Percentiles rank a stretch among this genome's conserved stretches.
Evolutionary conservation across 2,888 invertebrate species (phyloP).

Genomic region (Mallateleia sp.): DNA sequence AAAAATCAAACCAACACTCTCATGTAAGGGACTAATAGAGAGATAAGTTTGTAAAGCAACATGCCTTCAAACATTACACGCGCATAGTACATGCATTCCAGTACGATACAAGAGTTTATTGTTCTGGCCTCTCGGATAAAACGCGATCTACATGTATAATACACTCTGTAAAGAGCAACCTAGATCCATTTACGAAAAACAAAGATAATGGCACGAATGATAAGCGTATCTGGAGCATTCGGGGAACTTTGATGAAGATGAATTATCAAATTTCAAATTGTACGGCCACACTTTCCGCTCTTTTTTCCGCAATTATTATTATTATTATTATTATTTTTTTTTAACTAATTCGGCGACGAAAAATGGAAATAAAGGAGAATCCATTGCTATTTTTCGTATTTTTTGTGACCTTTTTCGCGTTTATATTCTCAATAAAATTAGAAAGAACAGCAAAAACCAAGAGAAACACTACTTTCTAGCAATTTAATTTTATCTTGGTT

Average conservation of each 20-base stretch:
- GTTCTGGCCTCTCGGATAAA: slow-evolving; percentile 66
- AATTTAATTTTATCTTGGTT: too few species aligned
- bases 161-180: slow-evolving; percentile 39
- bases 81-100: slow-evolving; percentile 70
- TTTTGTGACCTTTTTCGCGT: too few species aligned
- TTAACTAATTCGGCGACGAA: too few species aligned
- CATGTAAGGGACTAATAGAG: slow-evolving; percentile 67
- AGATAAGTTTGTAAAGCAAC: slow-evolving; percentile 73
- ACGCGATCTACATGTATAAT: slow-evolving; percentile 40
- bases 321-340: too few species aligned
- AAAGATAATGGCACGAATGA: slow-evolving; percentile 53
- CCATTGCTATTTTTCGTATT: too few species aligned
- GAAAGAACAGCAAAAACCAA: too few species aligned
- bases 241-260: slow-evolving; percentile 39
- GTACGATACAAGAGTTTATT: slow-evolving; percentile 72
- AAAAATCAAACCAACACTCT: slow-evolving; percentile 58
- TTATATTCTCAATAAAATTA: too few species aligned
- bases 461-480: too few species aligned
- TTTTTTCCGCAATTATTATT: too few species aligned
- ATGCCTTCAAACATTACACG: slow-evolving; percentile 71
- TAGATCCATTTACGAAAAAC: slow-evolving; percentile 64
- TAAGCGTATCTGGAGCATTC: slow-evolving; percentile 42
- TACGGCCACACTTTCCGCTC: too few species aligned
- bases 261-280: slow-evolving; percentile 49
- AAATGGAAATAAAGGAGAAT: too few species aligned